A percentile compares a stretch with the other conserved stretches of the same genome.
Conservation (phyloP, 2,888 invertebrate species). For the Diadromus collaris region DNA sequence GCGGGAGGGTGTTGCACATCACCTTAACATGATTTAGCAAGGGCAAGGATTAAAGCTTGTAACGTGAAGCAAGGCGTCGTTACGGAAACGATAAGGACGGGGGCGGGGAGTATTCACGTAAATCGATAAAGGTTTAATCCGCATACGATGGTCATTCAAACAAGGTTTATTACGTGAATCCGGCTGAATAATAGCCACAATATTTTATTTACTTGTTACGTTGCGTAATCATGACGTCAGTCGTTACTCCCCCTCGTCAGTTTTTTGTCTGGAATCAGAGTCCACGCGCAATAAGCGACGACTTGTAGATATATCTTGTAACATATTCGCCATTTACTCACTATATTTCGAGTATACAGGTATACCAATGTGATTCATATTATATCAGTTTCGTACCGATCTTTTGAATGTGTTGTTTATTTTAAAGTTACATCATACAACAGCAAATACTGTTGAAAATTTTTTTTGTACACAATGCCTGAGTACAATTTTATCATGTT, state of each 20-base stretch:
- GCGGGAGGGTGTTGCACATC: too few relatives aligned
- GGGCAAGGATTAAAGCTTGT: not conserved
- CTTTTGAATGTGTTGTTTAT: constrained; percentile 1
- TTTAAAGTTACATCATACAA: not conserved
- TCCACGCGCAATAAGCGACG: not conserved
- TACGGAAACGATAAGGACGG: not conserved
- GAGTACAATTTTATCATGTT: not conserved
- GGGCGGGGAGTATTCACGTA: not conserved
- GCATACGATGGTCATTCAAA: not conserved
- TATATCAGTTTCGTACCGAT: not conserved
- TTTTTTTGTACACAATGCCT: not conserved
- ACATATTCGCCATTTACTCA: not conserved
- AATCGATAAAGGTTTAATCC: constrained; percentile 11
- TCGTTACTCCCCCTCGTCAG: not conserved
- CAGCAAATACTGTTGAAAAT: not conserved
- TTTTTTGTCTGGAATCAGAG: constrained; percentile 13
- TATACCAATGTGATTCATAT: not conserved
- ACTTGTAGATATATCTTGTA: not conserved
- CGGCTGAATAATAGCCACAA: constrained; percentile 16
- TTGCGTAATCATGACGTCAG: constrained; percentile 32
- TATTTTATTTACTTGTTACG: constrained; percentile 4
- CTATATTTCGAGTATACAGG: not conserved
- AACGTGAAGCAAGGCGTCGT: not conserved
- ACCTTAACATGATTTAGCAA: not conserved
- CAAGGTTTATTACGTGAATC: constrained; percentile 1